Conservation (phyloP, 2,888 invertebrate genomes). For the Odontocolon sp. region DNA sequence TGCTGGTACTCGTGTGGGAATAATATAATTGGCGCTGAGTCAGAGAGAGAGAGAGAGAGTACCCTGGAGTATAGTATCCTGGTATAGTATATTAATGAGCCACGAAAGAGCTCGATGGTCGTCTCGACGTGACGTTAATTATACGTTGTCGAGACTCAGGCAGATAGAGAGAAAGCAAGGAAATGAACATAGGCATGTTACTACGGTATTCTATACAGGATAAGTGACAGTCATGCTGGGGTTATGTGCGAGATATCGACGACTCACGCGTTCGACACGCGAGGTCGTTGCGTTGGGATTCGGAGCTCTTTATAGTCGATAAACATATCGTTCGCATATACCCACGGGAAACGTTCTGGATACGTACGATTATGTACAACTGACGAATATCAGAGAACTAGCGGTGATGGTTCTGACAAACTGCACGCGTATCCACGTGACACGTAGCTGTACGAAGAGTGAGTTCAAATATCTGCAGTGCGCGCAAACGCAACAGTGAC, state of each 20-base stretch:
- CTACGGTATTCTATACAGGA: neutral
- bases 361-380: neutral
- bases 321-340: constrained; percentile 28
- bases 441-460: constrained; percentile 45
- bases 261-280: constrained; percentile 47
- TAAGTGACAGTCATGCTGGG: constrained; percentile 13
- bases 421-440: constrained; percentile 52
- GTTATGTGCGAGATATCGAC: constrained; percentile 25
- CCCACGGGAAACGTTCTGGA: neutral
- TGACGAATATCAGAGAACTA: constrained; percentile 9
- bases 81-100: constrained; percentile 42
- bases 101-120: constrained; percentile 43
- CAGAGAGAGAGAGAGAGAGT: too few relatives aligned
- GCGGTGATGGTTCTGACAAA: constrained; percentile 29
- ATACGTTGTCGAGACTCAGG: constrained; percentile 23
- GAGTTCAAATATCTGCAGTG: constrained; percentile 35
- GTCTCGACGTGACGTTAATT: constrained; percentile 46
- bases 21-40: constrained; percentile 22
- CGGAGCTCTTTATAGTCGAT: constrained; percentile 46
- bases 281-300: constrained; percentile 30
- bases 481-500: constrained; percentile 52
- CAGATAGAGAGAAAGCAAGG: constrained; percentile 10
- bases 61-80: neutral
- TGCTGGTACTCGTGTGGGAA: neutral
- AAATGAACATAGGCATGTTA: neutral